Percentiles rank a stretch among this genome's conserved stretches.
Conservation (phyloP, 92 coral and sea anemone genomes). For the Epizoanthus ramosus region DNA sequence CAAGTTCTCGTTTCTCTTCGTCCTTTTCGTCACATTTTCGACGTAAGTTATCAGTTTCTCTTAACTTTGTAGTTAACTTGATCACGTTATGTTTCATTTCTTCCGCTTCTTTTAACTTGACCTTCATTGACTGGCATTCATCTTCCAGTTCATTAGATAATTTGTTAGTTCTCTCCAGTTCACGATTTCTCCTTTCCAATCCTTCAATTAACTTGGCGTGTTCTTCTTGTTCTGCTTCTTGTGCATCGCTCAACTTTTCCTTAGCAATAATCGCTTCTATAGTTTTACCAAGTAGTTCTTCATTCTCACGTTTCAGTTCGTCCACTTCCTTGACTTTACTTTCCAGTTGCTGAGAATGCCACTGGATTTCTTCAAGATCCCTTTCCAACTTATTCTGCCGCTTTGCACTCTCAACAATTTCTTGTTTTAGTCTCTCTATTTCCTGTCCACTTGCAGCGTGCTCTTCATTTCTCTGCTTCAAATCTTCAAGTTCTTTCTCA, state of each 20-base stretch:
- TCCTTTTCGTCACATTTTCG: slow-evolving; percentile 56
- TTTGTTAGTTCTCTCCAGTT: slow-evolving; percentile 40
- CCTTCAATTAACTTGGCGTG: slow-evolving; percentile 39
- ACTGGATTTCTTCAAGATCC: slow-evolving; percentile 41
- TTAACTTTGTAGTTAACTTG: slow-evolving; percentile 69
- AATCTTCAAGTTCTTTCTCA: slow-evolving; percentile 63
- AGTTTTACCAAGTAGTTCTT: slow-evolving; percentile 42
- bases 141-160: slow-evolving; percentile 32
- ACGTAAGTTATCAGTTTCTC: slow-evolving; percentile 67
- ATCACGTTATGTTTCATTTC: slow-evolving; percentile 74
- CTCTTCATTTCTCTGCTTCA: slow-evolving; percentile 39
- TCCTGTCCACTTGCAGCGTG: slow-evolving; percentile 43
- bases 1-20: slow-evolving; percentile 44
- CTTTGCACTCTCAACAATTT: slow-evolving; percentile 9
- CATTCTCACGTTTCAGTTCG: slow-evolving; percentile 43
- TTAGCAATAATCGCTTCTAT: slow-evolving; percentile 49
- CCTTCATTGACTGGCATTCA: slow-evolving; percentile 53
- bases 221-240: slow-evolving; percentile 53
- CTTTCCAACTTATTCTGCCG: slow-evolving; percentile 55
- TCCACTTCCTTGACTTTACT: slow-evolving; percentile 48
- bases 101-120: slow-evolving; percentile 65
- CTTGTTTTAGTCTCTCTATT: slow-evolving; percentile 36
- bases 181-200: slow-evolving; percentile 47
- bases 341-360: slow-evolving; percentile 45
- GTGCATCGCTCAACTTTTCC: slow-evolving; percentile 40